Conservation (phyloP, 2,888 invertebrate genomes). For the Hypercompe scribonia region DNA sequence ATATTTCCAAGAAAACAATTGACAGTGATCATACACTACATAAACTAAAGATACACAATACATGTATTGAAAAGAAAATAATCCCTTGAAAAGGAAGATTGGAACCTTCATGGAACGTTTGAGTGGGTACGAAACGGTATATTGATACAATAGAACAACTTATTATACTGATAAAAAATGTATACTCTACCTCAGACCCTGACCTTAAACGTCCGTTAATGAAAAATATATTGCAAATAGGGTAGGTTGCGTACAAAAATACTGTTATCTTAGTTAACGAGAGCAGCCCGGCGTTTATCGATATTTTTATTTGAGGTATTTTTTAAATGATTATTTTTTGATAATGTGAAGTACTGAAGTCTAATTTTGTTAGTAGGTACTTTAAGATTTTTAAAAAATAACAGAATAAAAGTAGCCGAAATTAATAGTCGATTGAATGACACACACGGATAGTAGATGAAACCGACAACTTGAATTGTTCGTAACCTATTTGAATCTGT, state of each 20-base stretch:
- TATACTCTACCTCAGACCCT: slow-evolving; percentile 6
- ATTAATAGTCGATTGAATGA: neutral
- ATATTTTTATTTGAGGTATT: neutral
- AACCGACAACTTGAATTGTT: neutral
- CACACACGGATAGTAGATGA: neutral
- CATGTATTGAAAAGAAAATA: neutral
- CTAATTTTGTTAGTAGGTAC: neutral
- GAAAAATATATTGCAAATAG: slow-evolving; percentile 6
- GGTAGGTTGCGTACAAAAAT: neutral
- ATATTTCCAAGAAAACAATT: too few relatives aligned
- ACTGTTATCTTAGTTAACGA: neutral
- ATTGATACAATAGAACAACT: neutral
- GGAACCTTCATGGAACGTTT: slow-evolving; percentile 1
- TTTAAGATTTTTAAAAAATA: too few relatives aligned
- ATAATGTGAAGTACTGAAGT: neutral
- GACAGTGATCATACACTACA: neutral
- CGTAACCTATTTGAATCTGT: neutral
- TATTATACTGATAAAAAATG: slow-evolving; percentile 7
- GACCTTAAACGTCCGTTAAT: slow-evolving; percentile 1
- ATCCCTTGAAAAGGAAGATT: neutral
- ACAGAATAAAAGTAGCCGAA: too few relatives aligned
- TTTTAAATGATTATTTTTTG: neutral
- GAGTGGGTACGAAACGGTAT: neutral
- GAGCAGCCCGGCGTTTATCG: neutral
- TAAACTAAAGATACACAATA: neutral